Base-by-base conservation (phyloP, 2,113 vertebrate genomes). In the Saguinus imperator region DNA sequence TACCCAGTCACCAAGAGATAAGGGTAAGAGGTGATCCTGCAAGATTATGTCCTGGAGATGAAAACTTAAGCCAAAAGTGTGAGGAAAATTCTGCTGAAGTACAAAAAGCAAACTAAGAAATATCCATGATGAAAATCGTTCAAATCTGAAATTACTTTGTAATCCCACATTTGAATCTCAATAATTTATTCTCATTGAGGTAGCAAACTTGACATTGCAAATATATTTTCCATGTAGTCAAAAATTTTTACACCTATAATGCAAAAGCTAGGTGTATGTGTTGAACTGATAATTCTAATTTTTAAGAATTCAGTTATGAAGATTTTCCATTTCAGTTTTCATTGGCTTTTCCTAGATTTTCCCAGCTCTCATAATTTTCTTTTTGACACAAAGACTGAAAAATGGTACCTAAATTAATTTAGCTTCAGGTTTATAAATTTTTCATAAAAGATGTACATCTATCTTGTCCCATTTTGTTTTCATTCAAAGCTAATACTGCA, bases 21-120 rank as follows among this genome's bases (percentile, higher is more conserved):
- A 97, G 91, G 83, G 76, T 95, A 29, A 97, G 73, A 94, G 87
- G 92, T 95, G 94, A 96, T 95, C 40, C 84, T 97, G 52, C 79
- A 96, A 96, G 91, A 96, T 87, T 94, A 81, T 66, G 35, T 92
- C 35, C 76, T 87, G 25, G 27, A 89, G 84, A 98, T 95, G 40
- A 76, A 95, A 96, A 95, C 37, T 97, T 68, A 89, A 94, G 27
- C 29, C 43, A 93, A 96, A 94, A 91, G 27, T 89, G 25, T 87
- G 40, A 96, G 58, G 52, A 94, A 87, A 92, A 75, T 58, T 91
- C 58, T 87, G 20, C 83, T 72, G 84, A 91, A 94, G 68, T 61
- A 66, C 89, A 93, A 61, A 57, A 87, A 97, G 80, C 50, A 77
- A 89, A 86, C 43, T 86, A 95, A 87, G 21, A 91, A 82, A 91